Conservation (phyloP, 2,113 vertebrate genomes). For the Microtus ochrogaster region DNA sequence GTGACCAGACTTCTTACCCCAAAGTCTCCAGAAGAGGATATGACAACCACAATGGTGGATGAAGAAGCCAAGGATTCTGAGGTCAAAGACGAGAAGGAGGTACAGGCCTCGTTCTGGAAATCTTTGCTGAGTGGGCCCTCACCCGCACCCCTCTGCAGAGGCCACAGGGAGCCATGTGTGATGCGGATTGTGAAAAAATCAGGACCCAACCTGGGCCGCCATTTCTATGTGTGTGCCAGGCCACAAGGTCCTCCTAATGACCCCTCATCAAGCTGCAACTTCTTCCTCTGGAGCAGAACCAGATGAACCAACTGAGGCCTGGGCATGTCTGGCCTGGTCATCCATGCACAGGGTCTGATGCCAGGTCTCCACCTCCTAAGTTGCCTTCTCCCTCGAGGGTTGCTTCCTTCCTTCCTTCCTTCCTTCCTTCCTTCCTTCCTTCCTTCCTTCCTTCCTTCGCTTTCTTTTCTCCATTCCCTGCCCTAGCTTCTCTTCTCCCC, state of each 20-base stretch:
- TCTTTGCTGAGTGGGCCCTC: constrained; percentile 88
- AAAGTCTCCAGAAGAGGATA: not conserved
- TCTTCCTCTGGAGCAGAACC: constrained; percentile 90
- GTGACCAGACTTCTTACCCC: not conserved
- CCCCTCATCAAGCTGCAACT: constrained; percentile 90
- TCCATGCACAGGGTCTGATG: not conserved
- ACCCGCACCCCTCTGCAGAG: constrained; percentile 87
- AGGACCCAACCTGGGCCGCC: constrained; percentile 90
- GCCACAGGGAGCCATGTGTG: constrained; percentile 91
- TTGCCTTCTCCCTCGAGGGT: not conserved
- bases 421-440: not conserved
- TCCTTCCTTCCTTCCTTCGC: not conserved
- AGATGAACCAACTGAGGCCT: constrained; percentile 33
- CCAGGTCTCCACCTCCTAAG: not conserved
- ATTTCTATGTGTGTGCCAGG: constrained; percentile 92
- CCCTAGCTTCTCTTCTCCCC: not conserved
- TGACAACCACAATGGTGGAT: not conserved
- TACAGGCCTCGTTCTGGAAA: constrained; percentile 87
- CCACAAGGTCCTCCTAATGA: constrained; percentile 91
- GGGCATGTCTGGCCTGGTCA: constrained; percentile 3
- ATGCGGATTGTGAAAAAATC: constrained; percentile 92
- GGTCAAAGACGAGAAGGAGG: constrained; percentile 48
- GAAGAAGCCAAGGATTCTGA: constrained; percentile 22
- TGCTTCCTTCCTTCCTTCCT: not conserved
- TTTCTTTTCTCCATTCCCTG: not conserved